Evolutionary conservation across 2,888 invertebrate species (phyloP).

Genomic region (Aporophyla nigra): DNA sequence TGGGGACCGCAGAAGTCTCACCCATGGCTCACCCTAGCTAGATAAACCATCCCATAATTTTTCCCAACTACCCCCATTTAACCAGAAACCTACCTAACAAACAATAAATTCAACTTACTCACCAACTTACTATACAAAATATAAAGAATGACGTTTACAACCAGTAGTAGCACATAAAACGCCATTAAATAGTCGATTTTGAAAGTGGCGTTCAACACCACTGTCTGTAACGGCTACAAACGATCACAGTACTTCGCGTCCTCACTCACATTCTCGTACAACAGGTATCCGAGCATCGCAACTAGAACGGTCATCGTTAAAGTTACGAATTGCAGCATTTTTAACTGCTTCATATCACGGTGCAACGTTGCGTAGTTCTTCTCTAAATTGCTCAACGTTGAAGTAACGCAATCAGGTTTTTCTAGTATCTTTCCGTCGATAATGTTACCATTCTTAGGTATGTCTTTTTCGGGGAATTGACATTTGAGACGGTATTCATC

Average conservation of each 20-base stretch:
- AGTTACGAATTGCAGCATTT: slow-evolving; percentile 80
- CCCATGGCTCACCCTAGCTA: not conserved
- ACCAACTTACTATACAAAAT: slow-evolving; percentile 73
- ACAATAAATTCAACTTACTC: slow-evolving; percentile 69
- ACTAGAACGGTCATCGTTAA: slow-evolving; percentile 78
- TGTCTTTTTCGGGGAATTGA: slow-evolving; percentile 88
- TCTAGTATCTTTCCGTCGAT: slow-evolving; percentile 85
- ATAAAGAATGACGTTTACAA: slow-evolving; percentile 74
- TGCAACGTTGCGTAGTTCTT: slow-evolving; percentile 80
- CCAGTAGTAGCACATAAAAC: slow-evolving; percentile 66
- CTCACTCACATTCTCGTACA: slow-evolving; percentile 79
- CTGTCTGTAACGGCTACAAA: slow-evolving; percentile 82
- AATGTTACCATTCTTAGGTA: slow-evolving; percentile 80
- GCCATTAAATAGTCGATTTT: slow-evolving; percentile 67
- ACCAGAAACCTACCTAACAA: slow-evolving; percentile 40
- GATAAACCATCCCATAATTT: not conserved
- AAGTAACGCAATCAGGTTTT: slow-evolving; percentile 94
- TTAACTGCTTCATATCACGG: slow-evolving; percentile 79
- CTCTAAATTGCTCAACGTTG: slow-evolving; percentile 90
- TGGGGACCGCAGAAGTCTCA: too few relatives aligned
- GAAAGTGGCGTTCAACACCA: slow-evolving; percentile 81
- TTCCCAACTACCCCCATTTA: slow-evolving; percentile 1
- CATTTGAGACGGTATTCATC: slow-evolving; percentile 94
- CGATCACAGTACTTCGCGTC: slow-evolving; percentile 80
- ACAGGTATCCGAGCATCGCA: slow-evolving; percentile 78